Evolutionary conservation across 2,888 invertebrate genomes (phyloP).

Genomic region (Dione juno): DNA sequence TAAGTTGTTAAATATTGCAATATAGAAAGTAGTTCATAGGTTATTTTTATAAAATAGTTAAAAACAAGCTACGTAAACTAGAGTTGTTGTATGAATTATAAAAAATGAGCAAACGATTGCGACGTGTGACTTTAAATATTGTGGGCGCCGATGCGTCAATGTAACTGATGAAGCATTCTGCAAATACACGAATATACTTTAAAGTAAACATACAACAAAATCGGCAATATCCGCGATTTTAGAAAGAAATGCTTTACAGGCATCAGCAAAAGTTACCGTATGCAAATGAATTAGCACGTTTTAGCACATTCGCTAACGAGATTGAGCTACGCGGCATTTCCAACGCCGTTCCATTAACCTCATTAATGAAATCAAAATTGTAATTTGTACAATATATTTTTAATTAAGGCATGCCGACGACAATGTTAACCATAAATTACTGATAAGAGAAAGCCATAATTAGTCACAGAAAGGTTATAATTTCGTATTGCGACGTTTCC

Average conservation of each 20-base stretch:
- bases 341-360: slow-evolving; percentile 79
- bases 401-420: slow-evolving; percentile 52
- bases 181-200: slow-evolving; percentile 39
- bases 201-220: slow-evolving; percentile 42
- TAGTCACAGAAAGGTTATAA: slow-evolving; percentile 79
- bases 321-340: slow-evolving; percentile 80
- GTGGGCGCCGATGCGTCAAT: slow-evolving; percentile 49
- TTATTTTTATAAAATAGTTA: slow-evolving; percentile 12
- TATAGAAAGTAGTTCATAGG: slow-evolving; percentile 19
- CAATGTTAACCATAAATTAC: slow-evolving; percentile 61
- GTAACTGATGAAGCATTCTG: slow-evolving; percentile 40
- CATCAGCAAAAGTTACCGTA: slow-evolving; percentile 61
- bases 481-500: slow-evolving; percentile 67
- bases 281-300: slow-evolving; percentile 83
- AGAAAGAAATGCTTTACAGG: slow-evolving; percentile 48
- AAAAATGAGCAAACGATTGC: slow-evolving; percentile 29
- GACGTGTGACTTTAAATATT: slow-evolving; percentile 37
- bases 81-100: neutral
- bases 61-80: neutral
- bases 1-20: neutral
- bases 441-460: slow-evolving; percentile 80
- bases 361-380: slow-evolving; percentile 54
- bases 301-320: slow-evolving; percentile 69
- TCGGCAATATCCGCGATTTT: slow-evolving; percentile 36
- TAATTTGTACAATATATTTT: slow-evolving; percentile 47